Conservation (phyloP, 2,113 vertebrate species). For the Uropsilus gracilis region DNA sequence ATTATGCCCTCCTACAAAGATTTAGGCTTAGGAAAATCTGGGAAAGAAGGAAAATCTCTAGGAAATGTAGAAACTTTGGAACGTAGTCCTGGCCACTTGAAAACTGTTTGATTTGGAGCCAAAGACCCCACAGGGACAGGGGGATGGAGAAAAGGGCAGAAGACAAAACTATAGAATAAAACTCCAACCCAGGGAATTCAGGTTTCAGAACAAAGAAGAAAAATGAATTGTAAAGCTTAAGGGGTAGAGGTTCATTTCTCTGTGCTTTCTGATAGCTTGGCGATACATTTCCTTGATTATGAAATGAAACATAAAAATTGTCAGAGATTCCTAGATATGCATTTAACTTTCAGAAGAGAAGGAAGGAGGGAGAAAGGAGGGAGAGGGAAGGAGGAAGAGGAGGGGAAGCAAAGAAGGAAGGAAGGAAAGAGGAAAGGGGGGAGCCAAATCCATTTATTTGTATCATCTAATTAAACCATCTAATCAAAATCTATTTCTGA, state of each 20-base stretch:
- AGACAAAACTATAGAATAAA: conserved; percentile 35
- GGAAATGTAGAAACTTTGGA: conserved; percentile 64
- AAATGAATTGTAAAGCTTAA: conserved; percentile 53
- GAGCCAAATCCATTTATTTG: not conserved
- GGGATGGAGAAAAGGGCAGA: not conserved
- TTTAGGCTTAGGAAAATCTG: conserved; percentile 36
- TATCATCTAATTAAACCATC: not conserved
- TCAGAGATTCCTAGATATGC: conserved; percentile 28
- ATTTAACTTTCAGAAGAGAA: conserved; percentile 26
- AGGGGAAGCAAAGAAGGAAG: no score
- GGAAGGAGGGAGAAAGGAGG: not conserved
- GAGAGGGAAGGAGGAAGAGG: not conserved
- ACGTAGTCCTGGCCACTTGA: conserved; percentile 66
- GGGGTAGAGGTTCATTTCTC: conserved; percentile 32
- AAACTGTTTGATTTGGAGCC: conserved; percentile 80
- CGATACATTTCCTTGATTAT: conserved; percentile 21
- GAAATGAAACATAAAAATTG: conserved; percentile 58
- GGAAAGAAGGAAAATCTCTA: conserved; percentile 64
- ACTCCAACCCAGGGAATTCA: conserved; percentile 37
- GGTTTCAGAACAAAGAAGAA: conserved; percentile 52
- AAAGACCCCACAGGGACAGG: conserved; percentile 48
- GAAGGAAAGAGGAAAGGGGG: not conserved
- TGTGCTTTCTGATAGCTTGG: not conserved
- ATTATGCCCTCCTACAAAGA: conserved; percentile 23
- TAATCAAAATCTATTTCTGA: conserved; percentile 33